Evolutionary conservation across 2,888 invertebrate species (phyloP), one percentile per base, ranked within the genome.

Genomic region (Drosophila lutescens): DNA sequence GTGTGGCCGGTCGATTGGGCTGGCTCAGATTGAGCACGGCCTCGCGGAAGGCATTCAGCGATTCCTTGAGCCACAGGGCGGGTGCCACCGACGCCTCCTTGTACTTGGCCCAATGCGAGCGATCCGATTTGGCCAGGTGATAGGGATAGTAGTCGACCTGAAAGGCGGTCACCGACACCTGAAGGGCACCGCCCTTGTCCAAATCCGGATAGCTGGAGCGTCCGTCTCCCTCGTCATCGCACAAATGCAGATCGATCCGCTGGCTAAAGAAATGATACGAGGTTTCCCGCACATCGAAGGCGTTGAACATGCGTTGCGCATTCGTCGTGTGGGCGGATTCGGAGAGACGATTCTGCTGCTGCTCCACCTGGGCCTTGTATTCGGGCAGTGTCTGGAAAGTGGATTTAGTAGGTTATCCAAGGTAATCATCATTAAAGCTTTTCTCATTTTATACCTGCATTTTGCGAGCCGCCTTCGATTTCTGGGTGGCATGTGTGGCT

Each of bases 111-210:
- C 99, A 99, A 91, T 97, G 97, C 77, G 96, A 94, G 66, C 98
- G 93, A 91, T 97, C 97, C 36, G 96, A 96, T 86, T 96, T 95
- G 34, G 98, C 98, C 89, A 97, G 94, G 92, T 99, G 98, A 93
- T 98, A 99, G 0, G 99, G 99, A 93, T 99, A 99, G 89, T 97
- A 96, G 92, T 99, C 99, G 1, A 98, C 93, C 93, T 97, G 96
- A 93, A 96, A 96, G 90, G 96, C 96, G 76, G 95, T 95, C 43
- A 99, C 93, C 0, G 97, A 96, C 67, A 99, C 95, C 93, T 99
- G 99, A 58, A 99, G 92, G 0, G 99, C 98, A 1, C 98, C 99
- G 2, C 98, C 98, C 76, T 96, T 96, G 79, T 95, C 94, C 26
- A 98, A 92, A 43, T 96, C 95, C 0, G 97, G 97, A 93, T 97